Evolutionary conservation across 1,140 invertebrate species (phyloP).

Genomic region (Pristionchus pacificus): DNA sequence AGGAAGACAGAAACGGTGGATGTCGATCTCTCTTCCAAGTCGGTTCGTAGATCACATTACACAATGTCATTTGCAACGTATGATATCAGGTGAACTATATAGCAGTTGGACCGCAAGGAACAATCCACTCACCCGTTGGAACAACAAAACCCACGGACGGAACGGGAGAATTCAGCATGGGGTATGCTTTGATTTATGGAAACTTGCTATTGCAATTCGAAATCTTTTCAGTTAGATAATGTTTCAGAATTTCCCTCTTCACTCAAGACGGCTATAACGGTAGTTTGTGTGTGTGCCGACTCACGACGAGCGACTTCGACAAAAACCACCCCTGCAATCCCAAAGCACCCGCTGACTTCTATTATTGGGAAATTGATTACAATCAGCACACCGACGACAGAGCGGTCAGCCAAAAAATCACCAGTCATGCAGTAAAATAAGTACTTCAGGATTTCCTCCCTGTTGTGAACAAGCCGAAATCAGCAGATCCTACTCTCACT

Average conservation of each 20-base stretch:
- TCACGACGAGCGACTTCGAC: background rate
- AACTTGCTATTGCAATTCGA: background rate
- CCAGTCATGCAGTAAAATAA: conserved; percentile 14
- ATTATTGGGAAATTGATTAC: conserved; percentile 24
- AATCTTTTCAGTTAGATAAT: background rate
- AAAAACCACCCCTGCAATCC: conserved; percentile 24
- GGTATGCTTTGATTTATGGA: conserved; percentile 11
- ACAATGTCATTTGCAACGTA: no score
- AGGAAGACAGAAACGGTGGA: no score
- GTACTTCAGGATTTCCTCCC: background rate
- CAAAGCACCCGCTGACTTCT: conserved; percentile 24
- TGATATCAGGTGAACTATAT: conserved; percentile 26
- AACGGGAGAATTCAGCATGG: conserved; percentile 34
- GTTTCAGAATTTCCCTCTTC: conserved; percentile 19
- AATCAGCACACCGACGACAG: conserved; percentile 14
- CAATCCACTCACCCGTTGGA: conserved; percentile 2
- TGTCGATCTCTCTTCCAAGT: no score
- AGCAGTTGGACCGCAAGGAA: conserved; percentile 24
- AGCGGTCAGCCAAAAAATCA: no score
- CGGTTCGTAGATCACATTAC: no score
- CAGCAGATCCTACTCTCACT: conserved; percentile 1
- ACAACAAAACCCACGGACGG: conserved; percentile 36
- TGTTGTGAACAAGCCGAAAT: background rate
- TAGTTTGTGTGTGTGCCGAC: conserved; percentile 29
- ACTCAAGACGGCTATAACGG: conserved; percentile 16